These are phyloP conservation scores for Platorchestia sp. DNA, from an alignment of 1,140 invertebrate species.

Conservation along the genomic window DNA sequence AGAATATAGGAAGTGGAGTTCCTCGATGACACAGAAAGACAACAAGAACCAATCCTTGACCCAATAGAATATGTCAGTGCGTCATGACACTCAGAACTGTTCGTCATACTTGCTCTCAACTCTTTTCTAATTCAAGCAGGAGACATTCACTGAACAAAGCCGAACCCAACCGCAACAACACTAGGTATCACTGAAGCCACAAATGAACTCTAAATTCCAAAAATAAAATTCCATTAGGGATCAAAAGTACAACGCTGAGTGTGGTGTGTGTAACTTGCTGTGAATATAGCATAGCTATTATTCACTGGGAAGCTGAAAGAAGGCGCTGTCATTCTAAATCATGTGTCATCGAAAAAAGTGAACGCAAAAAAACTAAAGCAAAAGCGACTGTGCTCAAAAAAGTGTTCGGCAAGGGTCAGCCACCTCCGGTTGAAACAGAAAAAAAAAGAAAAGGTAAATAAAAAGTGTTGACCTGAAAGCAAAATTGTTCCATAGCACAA, in stretches of 20 bases:
- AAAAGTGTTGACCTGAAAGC: background rate
- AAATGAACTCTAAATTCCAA: background rate
- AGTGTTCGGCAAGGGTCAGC: background rate
- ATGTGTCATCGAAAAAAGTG: background rate
- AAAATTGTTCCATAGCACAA: background rate
- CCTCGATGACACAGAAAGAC: background rate
- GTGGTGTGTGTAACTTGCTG: background rate
- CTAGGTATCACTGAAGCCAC: background rate
- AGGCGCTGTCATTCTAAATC: too few species aligned
- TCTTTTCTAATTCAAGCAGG: background rate
- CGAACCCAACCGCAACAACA: background rate
- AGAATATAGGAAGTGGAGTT: background rate
- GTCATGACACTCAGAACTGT: background rate
- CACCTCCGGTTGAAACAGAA: background rate
- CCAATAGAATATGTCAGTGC: background rate
- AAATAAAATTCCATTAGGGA: background rate
- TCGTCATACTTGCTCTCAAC: background rate
- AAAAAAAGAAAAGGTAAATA: background rate
- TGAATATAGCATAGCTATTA: background rate
- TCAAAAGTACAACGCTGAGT: background rate
- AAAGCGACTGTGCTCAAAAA: background rate
- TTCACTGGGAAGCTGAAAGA: background rate
- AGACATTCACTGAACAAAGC: background rate
- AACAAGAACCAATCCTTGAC: background rate
- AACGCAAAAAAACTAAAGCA: background rate